Conservation (phyloP, 2,113 vertebrate species). For the Myiozetetes cayanensis region DNA sequence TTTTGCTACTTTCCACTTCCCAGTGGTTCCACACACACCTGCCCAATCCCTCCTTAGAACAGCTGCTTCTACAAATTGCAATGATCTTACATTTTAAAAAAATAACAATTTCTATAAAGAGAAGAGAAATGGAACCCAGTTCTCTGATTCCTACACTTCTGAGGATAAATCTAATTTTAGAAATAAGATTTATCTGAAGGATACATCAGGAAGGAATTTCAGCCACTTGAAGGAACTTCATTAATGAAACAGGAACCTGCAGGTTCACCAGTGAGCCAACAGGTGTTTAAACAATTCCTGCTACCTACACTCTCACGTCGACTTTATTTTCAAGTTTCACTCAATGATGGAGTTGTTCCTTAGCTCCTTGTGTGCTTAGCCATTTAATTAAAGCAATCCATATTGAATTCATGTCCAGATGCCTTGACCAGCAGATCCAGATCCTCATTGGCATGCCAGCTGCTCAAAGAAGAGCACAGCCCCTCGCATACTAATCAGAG, state of each 20-base stretch:
- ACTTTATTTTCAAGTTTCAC: slow-evolving; percentile 79
- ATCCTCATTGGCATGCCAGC: slow-evolving; percentile 85
- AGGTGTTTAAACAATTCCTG: slow-evolving; percentile 54
- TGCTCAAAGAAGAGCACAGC: slow-evolving; percentile 77
- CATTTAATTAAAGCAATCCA: slow-evolving; percentile 86
- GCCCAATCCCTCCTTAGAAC: background rate
- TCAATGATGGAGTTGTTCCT: slow-evolving; percentile 83
- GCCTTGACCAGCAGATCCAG: slow-evolving; percentile 82
- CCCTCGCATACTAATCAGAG: slow-evolving; percentile 81
- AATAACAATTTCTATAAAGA: background rate
- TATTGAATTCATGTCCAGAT: slow-evolving; percentile 85
- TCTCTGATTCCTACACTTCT: slow-evolving; percentile 11
- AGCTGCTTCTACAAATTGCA: background rate
- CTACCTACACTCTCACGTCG: slow-evolving; percentile 26
- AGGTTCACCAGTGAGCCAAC: slow-evolving; percentile 35
- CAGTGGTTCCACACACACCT: background rate
- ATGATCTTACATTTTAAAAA: background rate
- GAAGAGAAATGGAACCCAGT: background rate
- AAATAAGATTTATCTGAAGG: background rate
- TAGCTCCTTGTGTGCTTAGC: slow-evolving; percentile 79
- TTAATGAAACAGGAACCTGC: background rate
- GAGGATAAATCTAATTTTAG: background rate
- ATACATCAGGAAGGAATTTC: background rate
- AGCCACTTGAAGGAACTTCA: slow-evolving; percentile 13
- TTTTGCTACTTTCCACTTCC: background rate